phyloP scores from a whole-genome alignment of 2,113 vertebrate genomes.

The Mus pahari region DNA sequence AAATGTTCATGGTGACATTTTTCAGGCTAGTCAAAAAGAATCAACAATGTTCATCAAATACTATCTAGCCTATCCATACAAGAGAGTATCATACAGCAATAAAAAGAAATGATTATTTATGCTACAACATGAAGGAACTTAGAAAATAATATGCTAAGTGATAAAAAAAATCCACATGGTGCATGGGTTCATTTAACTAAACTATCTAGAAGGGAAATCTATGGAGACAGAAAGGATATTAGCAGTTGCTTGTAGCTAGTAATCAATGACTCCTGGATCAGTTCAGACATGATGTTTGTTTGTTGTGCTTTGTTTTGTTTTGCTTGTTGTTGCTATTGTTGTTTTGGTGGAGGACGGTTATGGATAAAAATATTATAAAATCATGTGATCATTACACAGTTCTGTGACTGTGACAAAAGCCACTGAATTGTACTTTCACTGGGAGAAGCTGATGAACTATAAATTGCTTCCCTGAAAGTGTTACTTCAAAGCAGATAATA shows the following conservation, averaged over 20 bases:
- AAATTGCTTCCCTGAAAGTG: not conserved
- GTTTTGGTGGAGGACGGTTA: not conserved
- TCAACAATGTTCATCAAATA: not conserved
- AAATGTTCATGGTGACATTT: not conserved
- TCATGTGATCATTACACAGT: not conserved
- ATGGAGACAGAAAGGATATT: not conserved
- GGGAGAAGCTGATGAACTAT: not conserved
- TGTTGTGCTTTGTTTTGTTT: not conserved
- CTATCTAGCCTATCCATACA: not conserved
- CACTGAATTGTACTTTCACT: not conserved
- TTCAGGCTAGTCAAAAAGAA: not conserved
- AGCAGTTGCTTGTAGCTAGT: not conserved
- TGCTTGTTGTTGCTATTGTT: not conserved
- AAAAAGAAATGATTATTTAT: not conserved
- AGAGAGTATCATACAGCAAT: not conserved
- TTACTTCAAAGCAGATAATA: not conserved
- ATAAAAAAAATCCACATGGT: not conserved
- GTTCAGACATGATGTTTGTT: not conserved
- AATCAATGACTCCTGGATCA: not conserved
- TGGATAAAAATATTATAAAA: slow-evolving; percentile 1
- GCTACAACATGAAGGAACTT: not conserved
- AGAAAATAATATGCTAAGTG: not conserved
- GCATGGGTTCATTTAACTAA: not conserved
- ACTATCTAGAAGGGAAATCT: not conserved
- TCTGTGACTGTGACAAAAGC: not conserved